These are phyloP conservation scores for Ypsolopha scabrella DNA, from an alignment of 2,888 invertebrate species.

Conservation along the genomic window DNA sequence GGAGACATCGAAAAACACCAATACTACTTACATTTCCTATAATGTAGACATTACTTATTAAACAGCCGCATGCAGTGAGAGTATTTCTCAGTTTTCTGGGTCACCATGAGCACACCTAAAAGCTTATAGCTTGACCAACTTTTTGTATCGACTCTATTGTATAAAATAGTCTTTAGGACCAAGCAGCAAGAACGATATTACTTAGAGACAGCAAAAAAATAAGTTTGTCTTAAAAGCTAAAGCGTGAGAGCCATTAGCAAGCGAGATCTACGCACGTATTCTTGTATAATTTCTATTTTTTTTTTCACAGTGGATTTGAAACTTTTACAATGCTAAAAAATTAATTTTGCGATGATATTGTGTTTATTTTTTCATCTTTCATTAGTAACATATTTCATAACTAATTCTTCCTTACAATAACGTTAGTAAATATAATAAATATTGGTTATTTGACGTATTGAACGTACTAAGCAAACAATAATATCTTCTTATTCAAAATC, in stretches of 20 bases:
- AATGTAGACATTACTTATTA: conserved; percentile 1
- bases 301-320: no score
- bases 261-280: not conserved
- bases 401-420: no score
- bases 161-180: not conserved
- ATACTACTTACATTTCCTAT: no score
- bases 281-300: not conserved
- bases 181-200: not conserved
- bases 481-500: no score
- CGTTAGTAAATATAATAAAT: no score
- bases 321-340: no score
- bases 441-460: no score
- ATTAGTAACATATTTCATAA: no score
- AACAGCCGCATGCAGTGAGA: conserved; percentile 37
- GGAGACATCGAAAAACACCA: no score
- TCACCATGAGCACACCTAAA: conserved; percentile 35
- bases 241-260: not conserved
- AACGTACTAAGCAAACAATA: no score
- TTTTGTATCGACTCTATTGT: not conserved
- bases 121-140: not conserved
- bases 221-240: not conserved
- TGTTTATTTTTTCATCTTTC: no score
- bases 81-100: conserved; percentile 52
- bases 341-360: no score
- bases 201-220: not conserved